These are phyloP conservation scores for Athetis lepigone DNA, from an alignment of 2,888 invertebrate species.

Conservation along the genomic window DNA sequence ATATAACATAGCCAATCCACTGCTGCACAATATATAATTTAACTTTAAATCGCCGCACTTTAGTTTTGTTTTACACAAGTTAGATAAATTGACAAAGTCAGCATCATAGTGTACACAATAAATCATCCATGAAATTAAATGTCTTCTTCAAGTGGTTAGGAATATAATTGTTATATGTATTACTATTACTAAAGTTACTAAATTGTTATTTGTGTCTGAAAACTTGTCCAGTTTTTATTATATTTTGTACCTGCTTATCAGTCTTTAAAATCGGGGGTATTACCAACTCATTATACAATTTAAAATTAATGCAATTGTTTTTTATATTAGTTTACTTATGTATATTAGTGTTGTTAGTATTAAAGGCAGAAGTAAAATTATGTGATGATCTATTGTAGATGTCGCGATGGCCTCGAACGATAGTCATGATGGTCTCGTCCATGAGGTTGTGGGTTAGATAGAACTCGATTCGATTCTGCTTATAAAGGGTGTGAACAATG, in stretches of 20 bases:
- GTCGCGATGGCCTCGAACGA: too few species aligned
- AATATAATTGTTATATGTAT: slow-evolving; percentile 56
- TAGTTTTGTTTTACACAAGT: slow-evolving; percentile 82
- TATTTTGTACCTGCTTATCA: slow-evolving; percentile 50
- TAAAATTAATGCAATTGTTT: background rate
- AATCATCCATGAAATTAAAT: slow-evolving; percentile 78
- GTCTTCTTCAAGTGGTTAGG: slow-evolving; percentile 65
- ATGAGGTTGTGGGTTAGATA: too few species aligned
- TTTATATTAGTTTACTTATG: too few species aligned
- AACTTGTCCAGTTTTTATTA: slow-evolving; percentile 38
- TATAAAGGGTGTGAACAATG: too few species aligned
- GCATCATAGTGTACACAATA: slow-evolving; percentile 74
- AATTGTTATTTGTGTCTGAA: slow-evolving; percentile 60
- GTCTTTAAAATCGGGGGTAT: slow-evolving; percentile 38
- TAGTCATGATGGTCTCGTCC: too few species aligned
- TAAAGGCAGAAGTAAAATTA: too few species aligned
- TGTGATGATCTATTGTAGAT: too few species aligned
- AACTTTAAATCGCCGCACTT: slow-evolving; percentile 71
- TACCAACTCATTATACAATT: slow-evolving; percentile 20
- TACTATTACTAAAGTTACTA: slow-evolving; percentile 19
- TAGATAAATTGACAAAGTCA: slow-evolving; percentile 82
- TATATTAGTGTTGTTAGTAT: too few species aligned
- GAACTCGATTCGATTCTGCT: too few species aligned
- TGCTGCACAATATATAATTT: slow-evolving; percentile 78
- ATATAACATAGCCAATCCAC: slow-evolving; percentile 83